Conservation (phyloP, 2,797 vertebrate species). For the Molossus alvarezi region DNA sequence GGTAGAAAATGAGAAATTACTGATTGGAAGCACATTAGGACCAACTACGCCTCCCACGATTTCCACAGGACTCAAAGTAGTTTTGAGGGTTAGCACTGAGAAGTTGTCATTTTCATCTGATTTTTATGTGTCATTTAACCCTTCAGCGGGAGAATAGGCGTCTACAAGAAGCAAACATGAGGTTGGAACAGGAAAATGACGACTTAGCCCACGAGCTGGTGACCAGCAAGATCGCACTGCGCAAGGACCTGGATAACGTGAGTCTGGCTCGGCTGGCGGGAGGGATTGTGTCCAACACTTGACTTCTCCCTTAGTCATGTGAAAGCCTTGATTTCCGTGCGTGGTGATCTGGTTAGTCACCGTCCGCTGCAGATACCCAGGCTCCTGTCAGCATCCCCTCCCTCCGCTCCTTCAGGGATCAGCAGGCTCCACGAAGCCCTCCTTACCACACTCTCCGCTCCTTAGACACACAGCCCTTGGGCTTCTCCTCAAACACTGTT, state of each 20-base stretch:
- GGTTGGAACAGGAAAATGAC: constrained; percentile 99
- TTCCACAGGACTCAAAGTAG: not conserved
- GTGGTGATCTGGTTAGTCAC: not conserved
- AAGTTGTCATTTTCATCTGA: constrained; percentile 4
- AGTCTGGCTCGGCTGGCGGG: constrained; percentile 82
- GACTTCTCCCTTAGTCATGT: fast-evolving
- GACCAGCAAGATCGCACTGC: constrained; percentile 99
- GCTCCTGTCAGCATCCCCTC: not conserved
- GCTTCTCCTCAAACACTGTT: not conserved
- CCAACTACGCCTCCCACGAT: not conserved
- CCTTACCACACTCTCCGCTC: not conserved
- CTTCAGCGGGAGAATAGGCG: constrained; percentile 97
- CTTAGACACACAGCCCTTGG: not conserved
- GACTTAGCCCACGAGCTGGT: constrained; percentile 98
- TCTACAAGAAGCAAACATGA: constrained; percentile 99
- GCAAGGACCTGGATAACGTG: constrained; percentile 99
- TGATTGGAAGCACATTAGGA: not conserved
- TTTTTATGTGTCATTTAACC: constrained; percentile 1
- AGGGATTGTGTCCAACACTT: not conserved
- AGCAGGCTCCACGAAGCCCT: not conserved
- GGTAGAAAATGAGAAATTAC: not conserved
- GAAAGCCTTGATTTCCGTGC: not conserved
- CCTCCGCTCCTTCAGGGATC: too few species aligned
- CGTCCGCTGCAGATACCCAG: not conserved
- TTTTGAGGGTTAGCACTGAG: not conserved